Evolutionary conservation across 2,113 vertebrate species (phyloP), one percentile per base, ranked within the genome.

Genomic region (Notarius lentiginosus): DNA sequence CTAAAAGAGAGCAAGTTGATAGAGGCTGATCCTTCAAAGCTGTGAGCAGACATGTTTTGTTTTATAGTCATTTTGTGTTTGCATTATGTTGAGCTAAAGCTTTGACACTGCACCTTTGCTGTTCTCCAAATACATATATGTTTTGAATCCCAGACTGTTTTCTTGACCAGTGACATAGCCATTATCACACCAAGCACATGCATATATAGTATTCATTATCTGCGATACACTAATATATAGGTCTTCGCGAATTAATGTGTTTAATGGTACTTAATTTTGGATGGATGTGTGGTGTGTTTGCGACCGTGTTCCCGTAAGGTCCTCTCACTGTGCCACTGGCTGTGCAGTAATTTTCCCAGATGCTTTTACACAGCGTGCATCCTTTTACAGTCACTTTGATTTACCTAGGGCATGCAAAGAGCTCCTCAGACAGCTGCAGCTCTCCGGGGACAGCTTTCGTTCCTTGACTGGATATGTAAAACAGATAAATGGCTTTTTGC

Each of bases 351-450:
- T 94, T 92, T 91, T 79, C 87, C 89, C 90, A 91, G 92, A 92
- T 92, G 90, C 91, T 93, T 93, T 92, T 92, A 92, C 91, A 92
- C 90, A 92, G 84, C 87, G 89, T 91, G 88, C 89, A 91, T 93
- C 90, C 88, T 86, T 91, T 90, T 93, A 92, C 88, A 93, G 93
- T 93, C 93, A 92, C 91, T 94, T 93, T 95, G 94, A 95, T 94
- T 95, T 94, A 95, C 94, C 94, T 94, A 92, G 89, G 89, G 47
- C 56, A 86, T 90, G 85, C 79, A 84, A 88, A 90, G 86, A 91
- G 91, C 90, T 87, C 79, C 65, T 88, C 89, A 90, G 90, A 91
- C 92, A 91, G 86, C 89, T 91, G 87, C 90, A 91, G 90, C 92
- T 90, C 84, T 86, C 87, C 83, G 68, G 89, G 91, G 90, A 91